Base-by-base conservation (phyloP, 2,797 vertebrate species). In the Setipinna tenuifilis region DNA sequence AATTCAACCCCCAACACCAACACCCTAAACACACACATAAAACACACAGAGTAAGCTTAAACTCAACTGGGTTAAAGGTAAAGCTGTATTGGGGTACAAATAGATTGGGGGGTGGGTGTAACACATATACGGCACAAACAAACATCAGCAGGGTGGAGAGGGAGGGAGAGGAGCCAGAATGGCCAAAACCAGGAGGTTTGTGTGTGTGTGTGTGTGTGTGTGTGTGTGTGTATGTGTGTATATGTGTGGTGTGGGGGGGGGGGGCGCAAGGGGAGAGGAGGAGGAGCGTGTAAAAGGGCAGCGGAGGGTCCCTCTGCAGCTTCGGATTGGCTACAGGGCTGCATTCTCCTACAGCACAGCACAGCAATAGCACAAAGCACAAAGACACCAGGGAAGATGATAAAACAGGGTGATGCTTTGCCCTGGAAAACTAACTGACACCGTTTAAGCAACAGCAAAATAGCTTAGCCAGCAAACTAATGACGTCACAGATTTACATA, bases 11-110 rank as follows among this genome's bases (percentile, higher is more conserved):
- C 50, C 50, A 2, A 54, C 50, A 9, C 50, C 2, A 2, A 54
- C 50, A 9, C 50, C 2, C 50, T n/a, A n/a, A n/a, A 54, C 50
- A 54, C 7, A 48, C 31, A 62, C 31, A n/a, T 25, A 57, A 44
- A 61, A 59, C 68, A n/a, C 6, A 7, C 25, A 31, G 31, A 17
- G 68, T 19, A 85, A 25, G 62, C 84, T 65, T 85, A 25, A 44
- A 75, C 58, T 87, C 87, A 91, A 91, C 83, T 93, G 86, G 90
- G 90, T 89, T 92, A 93, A 92, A 93, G 92, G 90, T 91, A 92
- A 92, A n/a, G 84, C 82, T 68, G 84, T 86, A 87, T 83, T 12
- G 23, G 11, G 19, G 50, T 46, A 46, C 41, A 83, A 57, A 31
- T 25, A 21, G 23, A 3, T 0, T 75, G 28, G 50, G 50, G 50